These are phyloP conservation scores for Caerostris extrusa DNA, from an alignment of 1,140 invertebrate genomes.

Conservation along the genomic window DNA sequence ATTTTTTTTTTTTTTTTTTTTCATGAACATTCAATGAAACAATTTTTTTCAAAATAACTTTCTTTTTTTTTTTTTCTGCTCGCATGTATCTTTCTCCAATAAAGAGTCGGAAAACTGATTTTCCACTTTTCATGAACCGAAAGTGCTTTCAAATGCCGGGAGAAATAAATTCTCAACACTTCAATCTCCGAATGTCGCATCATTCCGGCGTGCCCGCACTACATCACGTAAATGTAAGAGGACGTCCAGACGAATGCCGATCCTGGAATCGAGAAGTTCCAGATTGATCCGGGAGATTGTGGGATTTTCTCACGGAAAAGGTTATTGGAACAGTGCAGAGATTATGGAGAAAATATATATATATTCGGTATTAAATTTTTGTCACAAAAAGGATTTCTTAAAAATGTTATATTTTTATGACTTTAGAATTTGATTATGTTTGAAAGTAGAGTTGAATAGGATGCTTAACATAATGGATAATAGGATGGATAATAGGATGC, in stretches of 20 bases:
- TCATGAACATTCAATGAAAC: too few species aligned
- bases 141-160: not conserved
- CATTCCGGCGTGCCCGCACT: not conserved
- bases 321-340: too few species aligned
- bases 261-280: not conserved
- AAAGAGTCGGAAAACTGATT: not conserved
- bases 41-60: too few species aligned
- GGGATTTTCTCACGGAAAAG: not conserved
- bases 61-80: not conserved
- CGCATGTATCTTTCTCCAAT: not conserved
- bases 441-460: too few species aligned
- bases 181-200: slow-evolving; percentile 17
- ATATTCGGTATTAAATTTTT: too few species aligned
- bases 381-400: too few species aligned
- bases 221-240: not conserved
- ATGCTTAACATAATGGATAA: too few species aligned
- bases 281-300: not conserved
- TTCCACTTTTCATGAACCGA: slow-evolving; percentile 25
- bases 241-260: not conserved
- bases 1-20: too few species aligned
- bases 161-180: slow-evolving; percentile 39
- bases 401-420: too few species aligned
- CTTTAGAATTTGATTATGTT: too few species aligned
- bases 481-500: too few species aligned
- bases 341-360: too few species aligned